phyloP scores from a whole-genome alignment of 2,113 vertebrate genomes.

The Nicator chloris region DNA sequence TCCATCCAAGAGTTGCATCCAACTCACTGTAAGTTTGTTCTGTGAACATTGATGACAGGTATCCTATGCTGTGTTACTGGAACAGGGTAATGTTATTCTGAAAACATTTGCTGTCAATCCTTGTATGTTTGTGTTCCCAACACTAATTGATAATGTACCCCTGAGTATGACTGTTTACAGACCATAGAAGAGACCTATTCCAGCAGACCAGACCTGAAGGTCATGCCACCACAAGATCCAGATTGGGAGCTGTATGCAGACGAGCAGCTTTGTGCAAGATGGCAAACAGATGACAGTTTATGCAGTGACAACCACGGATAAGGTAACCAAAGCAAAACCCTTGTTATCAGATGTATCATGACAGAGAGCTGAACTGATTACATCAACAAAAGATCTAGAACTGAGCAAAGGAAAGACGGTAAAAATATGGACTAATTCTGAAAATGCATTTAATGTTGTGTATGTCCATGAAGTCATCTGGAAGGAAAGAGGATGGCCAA shows the following conservation, averaged over 20 bases:
- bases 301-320: not conserved
- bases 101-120: too few species aligned
- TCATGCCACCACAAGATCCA: not conserved
- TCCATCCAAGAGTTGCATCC: not conserved
- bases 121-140: too few species aligned
- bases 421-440: not conserved
- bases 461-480: not conserved
- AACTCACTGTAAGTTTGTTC: too few species aligned
- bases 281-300: not conserved
- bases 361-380: not conserved
- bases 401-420: not conserved
- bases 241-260: too few species aligned
- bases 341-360: not conserved
- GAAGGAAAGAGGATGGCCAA: not conserved
- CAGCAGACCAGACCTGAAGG: not conserved
- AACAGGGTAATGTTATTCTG: too few species aligned
- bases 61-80: too few species aligned
- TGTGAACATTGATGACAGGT: too few species aligned
- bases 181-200: not conserved
- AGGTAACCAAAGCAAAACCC: not conserved
- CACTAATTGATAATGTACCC: too few species aligned
- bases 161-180: too few species aligned
- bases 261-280: not conserved
- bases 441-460: not conserved
- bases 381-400: not conserved